These are phyloP conservation scores for Nannoperca australis DNA, from an alignment of 2,797 vertebrate species.

Conservation along the genomic window DNA sequence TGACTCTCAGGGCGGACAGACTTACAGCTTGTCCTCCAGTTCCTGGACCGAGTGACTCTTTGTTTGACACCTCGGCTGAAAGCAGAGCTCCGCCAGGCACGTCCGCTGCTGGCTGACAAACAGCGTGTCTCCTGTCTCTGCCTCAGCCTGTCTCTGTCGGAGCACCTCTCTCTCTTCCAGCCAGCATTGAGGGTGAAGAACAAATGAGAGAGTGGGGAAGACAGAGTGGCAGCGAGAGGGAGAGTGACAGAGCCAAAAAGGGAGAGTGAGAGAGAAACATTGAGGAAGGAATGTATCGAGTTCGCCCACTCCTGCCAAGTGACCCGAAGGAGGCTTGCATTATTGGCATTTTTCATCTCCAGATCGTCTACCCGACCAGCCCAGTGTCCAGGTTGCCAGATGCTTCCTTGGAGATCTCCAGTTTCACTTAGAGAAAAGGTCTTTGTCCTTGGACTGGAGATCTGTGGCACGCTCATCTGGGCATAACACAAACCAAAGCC, in stretches of 20 bases:
- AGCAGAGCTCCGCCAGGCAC: slow-evolving; percentile 76
- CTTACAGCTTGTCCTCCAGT: slow-evolving; percentile 79
- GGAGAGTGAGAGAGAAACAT: slow-evolving; percentile 32
- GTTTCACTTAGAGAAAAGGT: slow-evolving; percentile 76
- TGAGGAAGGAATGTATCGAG: slow-evolving; percentile 69
- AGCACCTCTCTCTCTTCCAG: slow-evolving; percentile 54
- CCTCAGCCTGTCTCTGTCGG: slow-evolving; percentile 72
- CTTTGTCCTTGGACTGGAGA: slow-evolving; percentile 74
- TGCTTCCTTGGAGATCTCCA: slow-evolving; percentile 74
- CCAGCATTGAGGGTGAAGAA: slow-evolving; percentile 58
- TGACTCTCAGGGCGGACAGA: slow-evolving; percentile 54
- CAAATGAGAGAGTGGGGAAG: slow-evolving; percentile 63
- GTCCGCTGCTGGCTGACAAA: slow-evolving; percentile 78
- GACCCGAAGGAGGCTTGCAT: slow-evolving; percentile 69
- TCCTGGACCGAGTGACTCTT: slow-evolving; percentile 78
- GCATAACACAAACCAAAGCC: slow-evolving; percentile 42
- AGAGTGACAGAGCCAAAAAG: slow-evolving; percentile 40
- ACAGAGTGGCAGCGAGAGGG: slow-evolving; percentile 51
- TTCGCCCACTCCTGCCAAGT: slow-evolving; percentile 77
- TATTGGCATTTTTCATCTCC: slow-evolving; percentile 81
- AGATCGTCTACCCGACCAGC: slow-evolving; percentile 63
- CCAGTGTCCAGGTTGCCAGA: slow-evolving; percentile 76
- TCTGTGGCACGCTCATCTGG: slow-evolving; percentile 53
- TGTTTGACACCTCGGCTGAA: slow-evolving; percentile 84
- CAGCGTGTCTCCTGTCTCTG: slow-evolving; percentile 74